Conservation (phyloP, 2,797 vertebrate species). For the Onychomys torridus region DNA sequence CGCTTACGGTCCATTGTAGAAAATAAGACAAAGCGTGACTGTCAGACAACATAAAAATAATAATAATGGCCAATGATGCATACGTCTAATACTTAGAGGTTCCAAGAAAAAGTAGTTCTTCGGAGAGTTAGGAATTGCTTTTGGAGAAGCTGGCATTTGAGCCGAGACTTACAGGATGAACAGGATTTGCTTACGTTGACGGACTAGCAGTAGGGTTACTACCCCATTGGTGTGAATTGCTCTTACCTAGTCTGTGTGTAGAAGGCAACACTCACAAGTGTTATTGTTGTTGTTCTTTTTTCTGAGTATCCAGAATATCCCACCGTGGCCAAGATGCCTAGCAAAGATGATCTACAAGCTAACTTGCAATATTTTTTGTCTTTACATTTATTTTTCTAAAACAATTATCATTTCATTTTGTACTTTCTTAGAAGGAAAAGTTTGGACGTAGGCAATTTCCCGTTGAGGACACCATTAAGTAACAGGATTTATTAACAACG, state of each 20-base stretch:
- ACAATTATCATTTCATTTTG: constrained; percentile 71
- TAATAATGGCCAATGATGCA: background rate
- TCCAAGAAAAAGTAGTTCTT: background rate
- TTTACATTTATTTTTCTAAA: constrained; percentile 74
- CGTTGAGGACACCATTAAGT: constrained; percentile 86
- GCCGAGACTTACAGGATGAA: background rate
- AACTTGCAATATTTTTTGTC: constrained; percentile 66
- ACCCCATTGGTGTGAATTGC: constrained; percentile 3
- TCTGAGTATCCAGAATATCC: background rate
- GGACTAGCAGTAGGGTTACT: background rate
- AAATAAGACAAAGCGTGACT: background rate
- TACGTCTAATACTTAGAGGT: background rate
- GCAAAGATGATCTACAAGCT: constrained; percentile 38
- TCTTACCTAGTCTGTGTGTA: background rate
- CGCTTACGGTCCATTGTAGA: background rate
- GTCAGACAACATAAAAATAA: constrained; percentile 3
- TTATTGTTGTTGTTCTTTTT: background rate
- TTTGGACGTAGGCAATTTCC: constrained; percentile 82
- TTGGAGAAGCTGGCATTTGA: background rate
- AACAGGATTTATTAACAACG: constrained; percentile 87
- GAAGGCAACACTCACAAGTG: background rate
- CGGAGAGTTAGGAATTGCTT: constrained; percentile 18
- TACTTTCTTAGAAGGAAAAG: constrained; percentile 79
- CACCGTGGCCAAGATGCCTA: constrained; percentile 37
- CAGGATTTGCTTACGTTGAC: background rate